phyloP scores from a whole-genome alignment of 1,140 invertebrate genomes.

The Maconellicoccus hirsutus region DNA sequence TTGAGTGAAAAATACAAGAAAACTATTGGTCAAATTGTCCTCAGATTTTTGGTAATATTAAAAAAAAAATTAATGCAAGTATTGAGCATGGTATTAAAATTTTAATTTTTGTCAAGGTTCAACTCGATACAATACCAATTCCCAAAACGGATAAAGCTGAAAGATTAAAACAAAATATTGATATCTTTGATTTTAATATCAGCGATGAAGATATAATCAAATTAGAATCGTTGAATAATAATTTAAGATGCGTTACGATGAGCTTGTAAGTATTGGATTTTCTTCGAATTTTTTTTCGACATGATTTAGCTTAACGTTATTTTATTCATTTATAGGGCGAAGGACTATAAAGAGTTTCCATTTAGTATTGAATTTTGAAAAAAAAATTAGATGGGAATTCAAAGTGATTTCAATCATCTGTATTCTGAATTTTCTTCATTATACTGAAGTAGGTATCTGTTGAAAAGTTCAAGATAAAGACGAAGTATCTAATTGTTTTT shows the following conservation, averaged over 20 bases:
- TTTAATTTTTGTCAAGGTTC: constrained; percentile 31
- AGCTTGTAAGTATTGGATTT: constrained; percentile 30
- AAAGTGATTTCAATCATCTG: too few relatives aligned
- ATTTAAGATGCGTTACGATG: constrained; percentile 30
- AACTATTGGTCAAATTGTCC: constrained; percentile 53
- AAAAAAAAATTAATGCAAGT: not conserved
- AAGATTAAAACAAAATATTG: constrained; percentile 55
- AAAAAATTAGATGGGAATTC: too few relatives aligned
- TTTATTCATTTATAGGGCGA: not conserved
- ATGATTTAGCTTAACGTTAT: too few relatives aligned
- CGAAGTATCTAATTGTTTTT: too few relatives aligned
- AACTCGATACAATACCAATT: constrained; percentile 43
- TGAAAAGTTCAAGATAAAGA: too few relatives aligned
- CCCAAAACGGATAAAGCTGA: constrained; percentile 54
- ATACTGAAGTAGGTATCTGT: too few relatives aligned
- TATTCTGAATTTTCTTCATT: too few relatives aligned
- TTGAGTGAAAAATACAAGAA: constrained; percentile 61
- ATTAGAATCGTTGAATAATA: constrained; percentile 35
- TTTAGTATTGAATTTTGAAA: not conserved
- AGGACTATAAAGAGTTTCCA: not conserved
- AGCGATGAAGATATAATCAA: constrained; percentile 40
- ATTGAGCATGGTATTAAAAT: constrained; percentile 17
- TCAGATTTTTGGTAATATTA: constrained; percentile 44
- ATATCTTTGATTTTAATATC: constrained; percentile 59
- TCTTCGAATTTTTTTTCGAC: too few relatives aligned